phyloP scores from a whole-genome alignment of 2,888 invertebrate species.

The Acrocyrtus sp. region DNA sequence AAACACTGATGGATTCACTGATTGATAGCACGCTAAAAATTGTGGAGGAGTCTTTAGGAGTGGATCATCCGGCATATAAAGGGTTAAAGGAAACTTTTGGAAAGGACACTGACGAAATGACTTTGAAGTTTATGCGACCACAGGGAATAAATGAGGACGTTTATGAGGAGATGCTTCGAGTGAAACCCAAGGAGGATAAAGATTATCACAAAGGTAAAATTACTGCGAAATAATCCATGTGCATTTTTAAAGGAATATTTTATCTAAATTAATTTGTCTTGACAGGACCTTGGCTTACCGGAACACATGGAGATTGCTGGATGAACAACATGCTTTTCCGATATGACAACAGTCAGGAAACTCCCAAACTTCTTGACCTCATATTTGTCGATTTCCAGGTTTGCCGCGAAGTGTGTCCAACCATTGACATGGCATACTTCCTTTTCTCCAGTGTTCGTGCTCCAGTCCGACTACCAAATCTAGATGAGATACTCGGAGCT shows the following conservation, averaged over 20 bases:
- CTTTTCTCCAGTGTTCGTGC: conserved; percentile 44
- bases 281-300: conserved; percentile 47
- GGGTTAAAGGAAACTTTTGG: not conserved
- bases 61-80: conserved; percentile 8
- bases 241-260: too few relatives aligned
- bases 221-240: too few relatives aligned
- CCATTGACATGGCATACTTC: conserved; percentile 52
- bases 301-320: conserved; percentile 55
- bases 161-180: conserved; percentile 14
- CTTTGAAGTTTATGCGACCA: not conserved
- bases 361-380: conserved; percentile 15
- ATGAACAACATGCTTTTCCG: conserved; percentile 56
- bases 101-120: not conserved
- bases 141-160: conserved; percentile 35
- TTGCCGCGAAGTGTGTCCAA: conserved; percentile 36
- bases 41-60: conserved; percentile 8
- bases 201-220: conserved; percentile 10
- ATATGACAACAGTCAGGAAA: conserved; percentile 30
- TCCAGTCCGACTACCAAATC: conserved; percentile 14
- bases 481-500: conserved; percentile 15
- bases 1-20: conserved; percentile 11
- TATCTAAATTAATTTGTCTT: too few relatives aligned
- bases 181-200: conserved; percentile 17
- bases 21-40: not conserved
- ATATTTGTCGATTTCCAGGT: conserved; percentile 58